These are phyloP conservation scores for Poecilia wingei DNA, from an alignment of 2,797 vertebrate genomes.

Conservation along the genomic window DNA sequence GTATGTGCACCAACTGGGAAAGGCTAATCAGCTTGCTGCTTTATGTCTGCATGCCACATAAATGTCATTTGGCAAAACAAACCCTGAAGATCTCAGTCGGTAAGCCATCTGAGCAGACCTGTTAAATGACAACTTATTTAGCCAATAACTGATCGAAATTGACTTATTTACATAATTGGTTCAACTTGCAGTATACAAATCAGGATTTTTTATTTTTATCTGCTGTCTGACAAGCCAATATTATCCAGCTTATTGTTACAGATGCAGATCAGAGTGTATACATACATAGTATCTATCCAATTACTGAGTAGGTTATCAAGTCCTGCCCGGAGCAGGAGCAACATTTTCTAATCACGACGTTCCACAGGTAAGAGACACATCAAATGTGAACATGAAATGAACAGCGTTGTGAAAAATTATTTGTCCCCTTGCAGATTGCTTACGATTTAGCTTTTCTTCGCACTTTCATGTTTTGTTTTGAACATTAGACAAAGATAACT, in stretches of 20 bases:
- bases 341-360: not conserved
- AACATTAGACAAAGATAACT: not conserved
- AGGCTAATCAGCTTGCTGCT: constrained; percentile 12
- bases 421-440: not conserved
- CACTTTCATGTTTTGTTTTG: not conserved
- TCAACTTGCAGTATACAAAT: not conserved
- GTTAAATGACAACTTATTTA: not conserved
- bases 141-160: not conserved
- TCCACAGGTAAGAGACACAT: not conserved
- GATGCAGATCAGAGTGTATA: not conserved
- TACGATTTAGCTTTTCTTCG: not conserved
- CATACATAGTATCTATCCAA: not conserved
- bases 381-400: not conserved
- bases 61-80: constrained; percentile 30
- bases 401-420: not conserved
- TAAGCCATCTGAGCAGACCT: not conserved
- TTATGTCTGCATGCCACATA: constrained; percentile 19
- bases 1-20: constrained; percentile 34
- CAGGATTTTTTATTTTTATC: not conserved
- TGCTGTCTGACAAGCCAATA: constrained; percentile 1
- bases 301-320: not conserved
- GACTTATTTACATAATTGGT: not conserved
- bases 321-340: not conserved
- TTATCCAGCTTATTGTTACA: not conserved
- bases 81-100: constrained; percentile 3